A percentile compares a stretch with the other conserved stretches of the same genome.
phyloP scores from a whole-genome alignment of 2,113 vertebrate species.

The Piaya cayana region DNA sequence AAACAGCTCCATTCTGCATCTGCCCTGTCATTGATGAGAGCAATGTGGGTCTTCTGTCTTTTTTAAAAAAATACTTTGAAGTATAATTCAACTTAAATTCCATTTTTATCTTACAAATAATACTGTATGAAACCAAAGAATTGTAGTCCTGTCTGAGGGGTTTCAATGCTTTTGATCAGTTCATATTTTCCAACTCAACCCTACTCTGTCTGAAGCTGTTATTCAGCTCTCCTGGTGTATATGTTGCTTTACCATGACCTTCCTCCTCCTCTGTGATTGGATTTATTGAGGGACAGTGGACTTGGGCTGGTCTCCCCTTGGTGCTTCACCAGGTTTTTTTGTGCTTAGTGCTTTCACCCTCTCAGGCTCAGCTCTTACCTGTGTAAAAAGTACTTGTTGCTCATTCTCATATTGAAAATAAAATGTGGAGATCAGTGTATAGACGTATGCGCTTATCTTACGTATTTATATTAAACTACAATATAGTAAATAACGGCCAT shows the following conservation, averaged over 20 bases:
- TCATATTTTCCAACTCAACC: neutral
- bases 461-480: neutral
- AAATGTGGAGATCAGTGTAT: neutral
- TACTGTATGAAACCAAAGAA: neutral
- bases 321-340: neutral
- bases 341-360: neutral
- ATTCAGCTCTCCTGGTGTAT: neutral
- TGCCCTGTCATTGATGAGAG: neutral
- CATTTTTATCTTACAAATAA: neutral
- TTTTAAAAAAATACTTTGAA: neutral
- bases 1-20: accelerated
- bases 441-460: neutral
- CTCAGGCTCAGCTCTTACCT: neutral
- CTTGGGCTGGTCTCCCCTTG: neutral
- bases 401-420: neutral
- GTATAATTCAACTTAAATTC: neutral
- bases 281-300: neutral
- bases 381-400: neutral
- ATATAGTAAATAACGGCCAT: neutral
- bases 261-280: neutral
- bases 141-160: neutral
- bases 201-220: neutral
- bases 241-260: neutral
- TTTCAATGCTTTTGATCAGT: neutral
- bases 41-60: neutral